These are phyloP conservation scores for Zaprionus bogoriensis DNA, from an alignment of 2,888 invertebrate genomes.

Conservation along the genomic window DNA sequence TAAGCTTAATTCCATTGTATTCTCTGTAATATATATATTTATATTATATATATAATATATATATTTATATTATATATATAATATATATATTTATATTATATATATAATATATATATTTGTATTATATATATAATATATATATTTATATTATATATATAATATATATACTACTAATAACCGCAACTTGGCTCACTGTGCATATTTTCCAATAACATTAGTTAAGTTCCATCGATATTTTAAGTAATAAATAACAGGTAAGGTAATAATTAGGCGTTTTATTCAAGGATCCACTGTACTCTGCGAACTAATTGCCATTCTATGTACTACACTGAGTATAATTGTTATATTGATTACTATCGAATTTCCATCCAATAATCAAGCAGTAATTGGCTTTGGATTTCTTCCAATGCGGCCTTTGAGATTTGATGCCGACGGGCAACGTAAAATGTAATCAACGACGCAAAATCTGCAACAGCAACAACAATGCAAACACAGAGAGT, in stretches of 20 bases:
- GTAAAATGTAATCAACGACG: conserved; percentile 65
- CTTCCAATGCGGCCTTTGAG: conserved; percentile 39
- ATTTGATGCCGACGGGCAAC: conserved; percentile 51
- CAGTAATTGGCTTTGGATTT: conserved; percentile 26
- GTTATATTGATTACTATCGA: conserved; percentile 34
- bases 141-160: too few species aligned
- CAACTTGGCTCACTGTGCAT: too few species aligned
- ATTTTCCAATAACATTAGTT: neutral
- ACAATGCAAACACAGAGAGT: neutral
- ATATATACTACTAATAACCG: too few species aligned
- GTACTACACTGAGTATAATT: conserved; percentile 43
- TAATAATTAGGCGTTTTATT: conserved; percentile 9
- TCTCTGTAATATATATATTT: too few species aligned
- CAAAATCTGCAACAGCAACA: conserved; percentile 34
- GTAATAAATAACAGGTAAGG: neutral
- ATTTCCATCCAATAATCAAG: conserved; percentile 34
- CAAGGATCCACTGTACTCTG: conserved; percentile 46
- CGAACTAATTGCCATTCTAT: neutral
- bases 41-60: too few species aligned
- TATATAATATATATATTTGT: too few species aligned
- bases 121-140: too few species aligned
- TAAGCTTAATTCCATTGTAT: too few species aligned
- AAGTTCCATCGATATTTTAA: too few species aligned
- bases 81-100: too few species aligned
- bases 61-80: too few species aligned